Evolutionary conservation across 2,797 vertebrate species (phyloP).

Genomic region (Carcharodon carcharias): DNA sequence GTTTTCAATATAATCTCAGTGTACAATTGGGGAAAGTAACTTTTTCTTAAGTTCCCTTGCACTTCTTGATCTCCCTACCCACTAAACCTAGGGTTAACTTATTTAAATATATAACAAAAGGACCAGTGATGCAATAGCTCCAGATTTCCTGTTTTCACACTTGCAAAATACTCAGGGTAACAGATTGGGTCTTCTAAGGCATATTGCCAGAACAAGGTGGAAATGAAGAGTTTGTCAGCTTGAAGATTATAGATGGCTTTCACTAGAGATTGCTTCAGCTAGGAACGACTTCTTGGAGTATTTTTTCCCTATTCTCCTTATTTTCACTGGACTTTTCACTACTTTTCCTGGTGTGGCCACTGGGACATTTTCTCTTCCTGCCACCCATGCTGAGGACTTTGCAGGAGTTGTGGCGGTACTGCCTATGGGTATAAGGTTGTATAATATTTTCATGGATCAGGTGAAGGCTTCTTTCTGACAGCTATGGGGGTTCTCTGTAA

Average conservation of each 20-base stretch:
- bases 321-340: neutral
- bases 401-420: too few species aligned
- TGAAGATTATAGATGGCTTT: neutral
- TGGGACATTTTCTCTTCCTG: neutral
- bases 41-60: neutral
- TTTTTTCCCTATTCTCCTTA: neutral
- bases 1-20: neutral
- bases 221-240: neutral
- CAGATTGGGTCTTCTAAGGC: neutral
- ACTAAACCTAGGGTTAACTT: neutral
- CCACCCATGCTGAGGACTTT: too few species aligned
- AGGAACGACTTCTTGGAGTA: neutral
- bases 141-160: neutral
- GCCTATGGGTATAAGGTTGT: too few species aligned
- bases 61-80: neutral
- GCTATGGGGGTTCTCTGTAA: too few species aligned
- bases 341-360: neutral
- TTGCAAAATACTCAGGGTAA: neutral
- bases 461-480: too few species aligned
- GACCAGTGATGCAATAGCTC: neutral
- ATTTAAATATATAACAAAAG: neutral
- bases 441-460: too few species aligned
- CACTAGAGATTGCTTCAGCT: neutral
- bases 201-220: neutral
- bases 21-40: neutral